These are phyloP conservation scores for Adineta ricciae DNA, from an alignment of 2,888 invertebrate species.

Conservation along the genomic window DNA sequence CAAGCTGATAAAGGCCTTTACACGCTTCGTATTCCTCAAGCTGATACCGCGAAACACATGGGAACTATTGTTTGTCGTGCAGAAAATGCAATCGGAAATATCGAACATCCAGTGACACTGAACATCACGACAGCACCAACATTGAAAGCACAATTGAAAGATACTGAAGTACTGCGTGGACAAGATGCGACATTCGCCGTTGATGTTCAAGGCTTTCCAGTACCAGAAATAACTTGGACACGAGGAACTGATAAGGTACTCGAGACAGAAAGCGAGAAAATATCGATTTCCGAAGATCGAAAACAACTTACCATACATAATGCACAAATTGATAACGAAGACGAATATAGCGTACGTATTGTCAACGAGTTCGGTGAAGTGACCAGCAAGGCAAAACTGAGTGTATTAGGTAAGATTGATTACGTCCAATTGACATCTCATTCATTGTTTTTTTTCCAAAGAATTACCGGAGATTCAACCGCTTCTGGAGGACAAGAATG, in stretches of 20 bases:
- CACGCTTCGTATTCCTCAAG: slow-evolving; percentile 18
- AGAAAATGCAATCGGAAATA: slow-evolving; percentile 25
- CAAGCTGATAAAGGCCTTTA: slow-evolving; percentile 30
- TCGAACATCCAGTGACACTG: not conserved
- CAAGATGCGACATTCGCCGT: slow-evolving; percentile 19
- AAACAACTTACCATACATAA: slow-evolving; percentile 25
- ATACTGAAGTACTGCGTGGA: slow-evolving; percentile 15
- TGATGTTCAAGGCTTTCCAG: slow-evolving; percentile 28
- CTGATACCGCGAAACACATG: slow-evolving; percentile 15
- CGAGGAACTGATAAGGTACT: slow-evolving; percentile 19
- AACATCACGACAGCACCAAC: slow-evolving; percentile 27
- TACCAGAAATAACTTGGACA: slow-evolving; percentile 26
- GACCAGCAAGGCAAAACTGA: slow-evolving; percentile 24
- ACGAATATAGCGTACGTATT: slow-evolving; percentile 17
- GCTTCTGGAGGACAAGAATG: slow-evolving; percentile 8
- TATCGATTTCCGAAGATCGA: slow-evolving; percentile 11
- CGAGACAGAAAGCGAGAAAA: not conserved
- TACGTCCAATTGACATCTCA: not conserved
- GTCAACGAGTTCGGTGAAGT: slow-evolving; percentile 25
- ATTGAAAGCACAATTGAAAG: slow-evolving; percentile 24
- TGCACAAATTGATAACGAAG: slow-evolving; percentile 19
- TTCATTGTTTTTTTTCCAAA: not conserved
- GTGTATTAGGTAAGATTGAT: slow-evolving; percentile 22
- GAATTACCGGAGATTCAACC: slow-evolving; percentile 27
- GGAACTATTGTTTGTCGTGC: slow-evolving; percentile 15